phyloP scores from a whole-genome alignment of 2,113 vertebrate genomes.

The Phylloscopus trochiloides region DNA sequence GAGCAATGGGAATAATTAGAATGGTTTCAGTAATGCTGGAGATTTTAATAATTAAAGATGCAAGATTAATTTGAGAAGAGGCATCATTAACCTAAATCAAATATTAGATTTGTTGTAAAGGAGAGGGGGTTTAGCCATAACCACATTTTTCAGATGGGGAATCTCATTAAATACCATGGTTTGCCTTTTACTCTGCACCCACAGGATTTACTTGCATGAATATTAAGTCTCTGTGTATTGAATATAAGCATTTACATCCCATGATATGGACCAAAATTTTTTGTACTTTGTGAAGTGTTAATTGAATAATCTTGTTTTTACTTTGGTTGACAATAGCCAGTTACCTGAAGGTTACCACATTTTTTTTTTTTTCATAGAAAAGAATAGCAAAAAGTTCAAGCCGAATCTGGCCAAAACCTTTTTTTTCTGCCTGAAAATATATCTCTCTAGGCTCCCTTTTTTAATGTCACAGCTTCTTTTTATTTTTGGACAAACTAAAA shows the following conservation, averaged over 20 bases:
- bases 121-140: not conserved
- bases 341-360: not conserved
- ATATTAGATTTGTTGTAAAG: conserved; percentile 67
- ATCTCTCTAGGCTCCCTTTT: not conserved
- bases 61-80: conserved; percentile 73
- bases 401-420: not conserved
- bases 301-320: conserved; percentile 42
- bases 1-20: conserved; percentile 75
- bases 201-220: conserved; percentile 63
- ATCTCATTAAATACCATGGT: conserved; percentile 52
- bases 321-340: not conserved
- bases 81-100: conserved; percentile 76
- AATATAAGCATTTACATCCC: conserved; percentile 53
- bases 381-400: not conserved
- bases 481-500: not conserved
- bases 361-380: not conserved
- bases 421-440: not conserved
- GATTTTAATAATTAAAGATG: conserved; percentile 77
- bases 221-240: conserved; percentile 52
- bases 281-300: conserved; percentile 43
- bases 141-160: conserved; percentile 41
- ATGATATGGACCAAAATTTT: conserved; percentile 26
- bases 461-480: not conserved
- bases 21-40: conserved; percentile 63
- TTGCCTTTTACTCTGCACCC: conserved; percentile 53